Percentiles rank a stretch among this genome's conserved stretches.
These are phyloP conservation scores for Coccyzus lansbergi DNA, from an alignment of 2,797 vertebrate species.

Conservation along the genomic window DNA sequence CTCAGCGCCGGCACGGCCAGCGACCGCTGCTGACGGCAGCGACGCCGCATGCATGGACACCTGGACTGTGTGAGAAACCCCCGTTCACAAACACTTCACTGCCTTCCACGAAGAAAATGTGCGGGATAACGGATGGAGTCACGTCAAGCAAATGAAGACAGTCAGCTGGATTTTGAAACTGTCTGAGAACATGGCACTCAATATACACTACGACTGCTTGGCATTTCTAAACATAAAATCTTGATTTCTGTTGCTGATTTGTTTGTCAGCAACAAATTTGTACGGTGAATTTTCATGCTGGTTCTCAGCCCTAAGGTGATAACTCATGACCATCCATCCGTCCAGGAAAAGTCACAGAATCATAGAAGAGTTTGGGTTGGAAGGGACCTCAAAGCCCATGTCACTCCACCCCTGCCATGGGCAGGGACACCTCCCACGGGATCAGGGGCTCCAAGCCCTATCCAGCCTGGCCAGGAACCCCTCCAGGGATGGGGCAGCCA, in stretches of 20 bases:
- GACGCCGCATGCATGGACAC: neutral
- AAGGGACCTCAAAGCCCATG: no score
- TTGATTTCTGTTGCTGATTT: neutral
- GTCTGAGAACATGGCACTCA: neutral
- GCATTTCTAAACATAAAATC: neutral
- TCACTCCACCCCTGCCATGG: no score
- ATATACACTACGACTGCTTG: neutral
- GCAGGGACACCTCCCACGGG: no score
- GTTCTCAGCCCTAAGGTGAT: neutral
- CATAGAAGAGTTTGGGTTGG: no score
- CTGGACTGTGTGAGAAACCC: neutral
- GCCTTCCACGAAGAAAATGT: neutral
- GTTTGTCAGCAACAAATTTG: neutral
- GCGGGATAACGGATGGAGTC: neutral
- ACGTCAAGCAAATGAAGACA: neutral
- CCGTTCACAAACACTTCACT: neutral
- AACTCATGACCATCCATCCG: neutral
- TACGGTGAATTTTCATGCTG: neutral
- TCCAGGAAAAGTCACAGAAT: no score
- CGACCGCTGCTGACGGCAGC: neutral
- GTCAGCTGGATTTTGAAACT: neutral
- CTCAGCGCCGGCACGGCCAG: neutral
- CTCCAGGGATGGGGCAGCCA: no score
- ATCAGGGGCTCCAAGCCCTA: no score
- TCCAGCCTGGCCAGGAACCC: no score